Evolutionary conservation across 2,797 vertebrate species (phyloP).

Genomic region (Morus bassanus): DNA sequence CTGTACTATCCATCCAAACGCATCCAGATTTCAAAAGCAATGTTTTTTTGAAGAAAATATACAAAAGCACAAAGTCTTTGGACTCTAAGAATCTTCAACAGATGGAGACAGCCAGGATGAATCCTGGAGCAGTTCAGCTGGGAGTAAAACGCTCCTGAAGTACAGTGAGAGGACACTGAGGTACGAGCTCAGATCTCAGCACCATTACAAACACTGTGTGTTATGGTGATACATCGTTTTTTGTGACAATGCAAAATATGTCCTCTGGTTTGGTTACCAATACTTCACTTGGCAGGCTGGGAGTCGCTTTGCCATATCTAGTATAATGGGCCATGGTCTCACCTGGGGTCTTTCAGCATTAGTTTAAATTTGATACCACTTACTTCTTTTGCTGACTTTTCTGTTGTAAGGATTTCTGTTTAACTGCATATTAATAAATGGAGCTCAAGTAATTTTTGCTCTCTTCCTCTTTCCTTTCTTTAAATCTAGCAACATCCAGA

Average conservation of each 20-base stretch:
- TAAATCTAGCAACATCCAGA: neutral
- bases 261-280: neutral
- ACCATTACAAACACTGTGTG: neutral
- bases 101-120: neutral
- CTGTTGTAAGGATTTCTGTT: neutral
- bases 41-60: neutral
- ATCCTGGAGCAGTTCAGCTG: neutral
- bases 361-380: neutral
- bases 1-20: neutral
- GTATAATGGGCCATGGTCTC: neutral
- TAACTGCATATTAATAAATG: neutral
- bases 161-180: neutral
- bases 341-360: neutral
- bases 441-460: neutral
- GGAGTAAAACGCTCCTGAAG: neutral
- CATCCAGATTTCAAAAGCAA: neutral
- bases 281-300: neutral
- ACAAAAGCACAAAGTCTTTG: neutral
- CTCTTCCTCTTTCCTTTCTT: neutral
- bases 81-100: neutral
- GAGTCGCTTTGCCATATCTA: neutral
- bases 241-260: neutral
- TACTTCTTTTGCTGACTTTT: neutral
- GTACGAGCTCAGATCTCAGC: neutral
- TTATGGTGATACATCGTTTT: fast-evolving